Conservation (phyloP, 2,888 invertebrate genomes). For the Biston stratarius region DNA sequence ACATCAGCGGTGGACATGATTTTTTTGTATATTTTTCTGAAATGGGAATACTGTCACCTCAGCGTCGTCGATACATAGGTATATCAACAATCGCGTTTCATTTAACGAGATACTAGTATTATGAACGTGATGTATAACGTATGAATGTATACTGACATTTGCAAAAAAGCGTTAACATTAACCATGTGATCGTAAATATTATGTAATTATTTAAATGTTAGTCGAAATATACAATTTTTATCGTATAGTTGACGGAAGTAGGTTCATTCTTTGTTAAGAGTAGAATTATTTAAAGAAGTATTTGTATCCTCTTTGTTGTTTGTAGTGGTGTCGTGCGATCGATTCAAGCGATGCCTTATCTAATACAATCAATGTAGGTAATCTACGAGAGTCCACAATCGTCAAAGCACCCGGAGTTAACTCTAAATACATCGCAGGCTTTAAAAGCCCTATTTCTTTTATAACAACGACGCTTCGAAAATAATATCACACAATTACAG, state of each 20-base stretch:
- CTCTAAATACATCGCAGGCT: slow-evolving; percentile 84
- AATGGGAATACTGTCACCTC: slow-evolving; percentile 5
- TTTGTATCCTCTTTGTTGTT: background rate
- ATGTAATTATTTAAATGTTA: too few relatives aligned
- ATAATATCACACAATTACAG: slow-evolving; percentile 85
- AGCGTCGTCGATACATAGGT: background rate
- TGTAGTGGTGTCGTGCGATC: slow-evolving; percentile 53
- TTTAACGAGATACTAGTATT: too few relatives aligned
- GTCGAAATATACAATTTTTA: too few relatives aligned
- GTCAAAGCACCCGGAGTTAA: slow-evolving; percentile 86
- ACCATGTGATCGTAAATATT: too few relatives aligned
- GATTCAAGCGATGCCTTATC: slow-evolving; percentile 65
- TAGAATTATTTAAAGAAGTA: too few relatives aligned
- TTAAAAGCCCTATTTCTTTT: slow-evolving; percentile 73
- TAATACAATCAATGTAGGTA: slow-evolving; percentile 80
- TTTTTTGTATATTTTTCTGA: background rate
- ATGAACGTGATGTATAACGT: too few relatives aligned
- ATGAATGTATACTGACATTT: too few relatives aligned
- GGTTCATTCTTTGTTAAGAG: too few relatives aligned
- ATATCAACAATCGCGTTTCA: too few relatives aligned
- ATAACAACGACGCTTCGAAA: slow-evolving; percentile 77
- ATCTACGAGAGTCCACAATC: slow-evolving; percentile 85
- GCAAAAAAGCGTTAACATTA: too few relatives aligned
- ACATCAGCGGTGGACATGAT: background rate
- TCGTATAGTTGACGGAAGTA: too few relatives aligned